Conservation (phyloP, 2,113 vertebrate genomes). For the Xiphophorus hellerii region DNA sequence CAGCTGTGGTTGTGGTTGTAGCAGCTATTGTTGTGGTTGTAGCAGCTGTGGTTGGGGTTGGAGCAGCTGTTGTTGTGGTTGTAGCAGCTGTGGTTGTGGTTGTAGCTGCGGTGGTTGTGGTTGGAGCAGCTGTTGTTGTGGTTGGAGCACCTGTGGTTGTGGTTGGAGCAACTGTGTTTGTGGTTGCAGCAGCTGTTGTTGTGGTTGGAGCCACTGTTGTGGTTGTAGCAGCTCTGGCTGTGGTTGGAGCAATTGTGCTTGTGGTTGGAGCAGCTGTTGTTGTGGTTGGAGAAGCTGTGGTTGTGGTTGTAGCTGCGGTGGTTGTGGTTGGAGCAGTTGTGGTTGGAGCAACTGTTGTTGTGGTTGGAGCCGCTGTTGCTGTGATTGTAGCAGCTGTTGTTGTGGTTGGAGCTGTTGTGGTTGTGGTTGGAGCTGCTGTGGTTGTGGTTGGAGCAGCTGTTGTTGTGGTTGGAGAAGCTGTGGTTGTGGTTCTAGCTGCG, state of each 20-base stretch:
- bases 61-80: too few species aligned
- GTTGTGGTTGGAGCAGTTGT: not conserved
- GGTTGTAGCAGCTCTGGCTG: not conserved
- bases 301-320: fast-evolving
- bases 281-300: not conserved
- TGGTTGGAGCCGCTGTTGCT: too few species aligned
- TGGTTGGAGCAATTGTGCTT: not conserved
- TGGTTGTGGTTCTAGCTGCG: too few species aligned
- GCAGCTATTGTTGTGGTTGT: too few species aligned
- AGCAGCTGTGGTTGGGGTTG: too few species aligned
- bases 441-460: too few species aligned
- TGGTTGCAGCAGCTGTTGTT: not conserved
- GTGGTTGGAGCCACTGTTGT: not conserved
- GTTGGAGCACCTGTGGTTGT: not conserved
- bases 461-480: too few species aligned
- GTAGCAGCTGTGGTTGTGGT: not conserved
- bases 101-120: too few species aligned
- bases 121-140: not conserved
- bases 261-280: not conserved
- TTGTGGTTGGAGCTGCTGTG: too few species aligned
- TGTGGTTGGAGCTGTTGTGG: too few species aligned
- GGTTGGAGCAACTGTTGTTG: not conserved
- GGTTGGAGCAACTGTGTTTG: not conserved
- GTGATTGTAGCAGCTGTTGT: too few species aligned
- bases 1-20: too few species aligned